Conservation (phyloP, 1,140 invertebrate species). For the Diorhabda carinulata region DNA sequence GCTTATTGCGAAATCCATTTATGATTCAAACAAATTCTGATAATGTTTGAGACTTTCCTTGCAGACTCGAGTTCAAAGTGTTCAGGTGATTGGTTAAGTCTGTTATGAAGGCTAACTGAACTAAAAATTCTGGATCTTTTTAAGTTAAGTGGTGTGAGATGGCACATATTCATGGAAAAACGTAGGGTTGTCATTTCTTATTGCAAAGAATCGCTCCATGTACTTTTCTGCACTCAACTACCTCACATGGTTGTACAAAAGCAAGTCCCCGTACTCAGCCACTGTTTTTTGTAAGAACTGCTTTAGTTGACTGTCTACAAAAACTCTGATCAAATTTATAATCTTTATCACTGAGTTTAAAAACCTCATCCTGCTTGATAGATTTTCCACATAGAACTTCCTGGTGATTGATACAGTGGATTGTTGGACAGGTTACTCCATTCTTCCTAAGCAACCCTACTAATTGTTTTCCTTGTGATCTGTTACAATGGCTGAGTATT, state of each 20-base stretch:
- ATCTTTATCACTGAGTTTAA: constrained; percentile 31
- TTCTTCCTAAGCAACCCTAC: constrained; percentile 24
- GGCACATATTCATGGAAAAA: constrained; percentile 18
- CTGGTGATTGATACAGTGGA: constrained; percentile 31
- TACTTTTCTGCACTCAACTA: constrained; percentile 12
- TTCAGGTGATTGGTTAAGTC: constrained; percentile 12
- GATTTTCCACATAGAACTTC: constrained; percentile 31
- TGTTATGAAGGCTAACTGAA: constrained; percentile 14
- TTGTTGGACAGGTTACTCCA: constrained; percentile 23
- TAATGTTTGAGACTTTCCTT: constrained; percentile 11
- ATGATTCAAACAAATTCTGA: constrained; percentile 15
- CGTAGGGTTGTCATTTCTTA: constrained; percentile 22
- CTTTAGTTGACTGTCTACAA: constrained; percentile 10
- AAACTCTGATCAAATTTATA: constrained; percentile 30
- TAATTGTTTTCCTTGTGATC: constrained; percentile 24
- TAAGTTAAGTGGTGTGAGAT: constrained; percentile 16
- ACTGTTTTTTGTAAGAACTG: constrained; percentile 12
- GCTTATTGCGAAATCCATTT: constrained; percentile 16
- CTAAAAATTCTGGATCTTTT: constrained; percentile 11
- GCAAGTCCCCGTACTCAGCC: constrained; percentile 14
- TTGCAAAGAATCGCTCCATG: constrained; percentile 15
- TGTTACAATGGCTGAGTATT: constrained; percentile 29
- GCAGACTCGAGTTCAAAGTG: constrained; percentile 14
- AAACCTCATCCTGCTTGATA: constrained; percentile 25
- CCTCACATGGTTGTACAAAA: constrained; percentile 15